phyloP scores from a whole-genome alignment of 2,797 vertebrate genomes.

The Chlorospingus semifuscus region DNA sequence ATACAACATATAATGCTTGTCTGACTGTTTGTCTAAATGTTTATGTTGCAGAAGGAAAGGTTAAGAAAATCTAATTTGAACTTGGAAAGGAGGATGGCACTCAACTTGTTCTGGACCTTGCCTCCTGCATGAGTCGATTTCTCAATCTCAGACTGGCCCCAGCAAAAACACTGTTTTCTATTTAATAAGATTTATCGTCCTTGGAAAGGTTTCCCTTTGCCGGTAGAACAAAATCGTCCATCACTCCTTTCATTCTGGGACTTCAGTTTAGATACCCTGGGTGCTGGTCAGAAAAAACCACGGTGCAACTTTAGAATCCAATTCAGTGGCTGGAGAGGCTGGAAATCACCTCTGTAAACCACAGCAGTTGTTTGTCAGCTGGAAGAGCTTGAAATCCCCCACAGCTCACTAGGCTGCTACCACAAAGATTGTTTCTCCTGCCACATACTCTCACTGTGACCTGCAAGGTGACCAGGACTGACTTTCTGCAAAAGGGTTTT shows the following conservation, averaged over 20 bases:
- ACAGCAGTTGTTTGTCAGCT: neutral
- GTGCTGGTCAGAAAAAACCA: neutral
- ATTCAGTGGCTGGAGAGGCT: neutral
- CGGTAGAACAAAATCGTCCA: neutral
- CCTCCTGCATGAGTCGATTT: neutral
- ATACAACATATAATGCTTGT: constrained; percentile 42
- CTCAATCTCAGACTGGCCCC: neutral
- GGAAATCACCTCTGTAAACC: neutral
- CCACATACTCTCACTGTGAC: neutral
- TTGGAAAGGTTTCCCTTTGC: constrained; percentile 7
- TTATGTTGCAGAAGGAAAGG: constrained; percentile 45
- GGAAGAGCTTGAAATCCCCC: neutral
- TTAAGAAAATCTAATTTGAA: constrained; percentile 52
- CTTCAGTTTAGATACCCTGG: neutral
- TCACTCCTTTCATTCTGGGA: neutral
- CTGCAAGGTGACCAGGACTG: neutral
- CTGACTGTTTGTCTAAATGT: constrained; percentile 43
- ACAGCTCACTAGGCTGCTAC: neutral
- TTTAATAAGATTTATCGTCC: neutral
- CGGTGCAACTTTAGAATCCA: neutral
- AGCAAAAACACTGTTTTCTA: neutral
- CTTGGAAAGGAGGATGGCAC: neutral
- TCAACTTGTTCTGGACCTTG: neutral
- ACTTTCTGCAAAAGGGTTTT: neutral
- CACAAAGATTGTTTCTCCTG: neutral